phyloP scores from a whole-genome alignment of 2,113 vertebrate genomes.

The Oncorhynchus mykiss region DNA sequence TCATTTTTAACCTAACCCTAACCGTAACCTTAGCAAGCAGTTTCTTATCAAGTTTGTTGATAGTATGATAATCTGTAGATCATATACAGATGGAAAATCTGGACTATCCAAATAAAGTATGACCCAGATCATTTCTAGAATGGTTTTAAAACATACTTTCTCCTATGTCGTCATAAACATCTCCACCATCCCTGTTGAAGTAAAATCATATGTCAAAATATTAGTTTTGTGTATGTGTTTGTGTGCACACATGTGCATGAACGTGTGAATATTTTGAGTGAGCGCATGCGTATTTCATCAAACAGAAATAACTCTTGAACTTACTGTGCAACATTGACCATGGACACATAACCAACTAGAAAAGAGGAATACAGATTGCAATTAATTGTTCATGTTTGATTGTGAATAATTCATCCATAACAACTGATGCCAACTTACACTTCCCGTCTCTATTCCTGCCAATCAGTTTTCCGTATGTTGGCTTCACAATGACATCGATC shows the following conservation, averaged over 20 bases:
- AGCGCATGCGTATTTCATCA: background rate
- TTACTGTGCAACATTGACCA: slow-evolving; percentile 75
- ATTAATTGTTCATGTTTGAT: background rate
- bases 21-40: too few species aligned
- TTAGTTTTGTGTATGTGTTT: background rate
- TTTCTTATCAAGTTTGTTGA: too few species aligned
- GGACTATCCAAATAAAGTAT: too few species aligned
- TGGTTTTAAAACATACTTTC: slow-evolving; percentile 69
- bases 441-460: slow-evolving; percentile 82
- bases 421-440: slow-evolving; percentile 69
- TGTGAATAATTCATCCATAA: background rate
- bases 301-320: slow-evolving; percentile 34
- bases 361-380: slow-evolving; percentile 23
- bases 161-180: slow-evolving; percentile 79
- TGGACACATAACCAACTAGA: slow-evolving; percentile 80
- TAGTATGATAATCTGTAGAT: too few species aligned
- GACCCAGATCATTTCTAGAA: too few species aligned
- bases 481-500: slow-evolving; percentile 75
- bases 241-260: background rate
- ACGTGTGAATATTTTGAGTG: background rate
- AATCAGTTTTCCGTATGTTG: slow-evolving; percentile 74
- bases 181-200: slow-evolving; percentile 70
- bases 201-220: slow-evolving; percentile 8
- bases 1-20: too few species aligned
- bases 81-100: too few species aligned